Evolutionary conservation across 2,888 invertebrate species (phyloP), one percentile per base, ranked within the genome.

Genomic region (Parapristionchus giblindavisi): DNA sequence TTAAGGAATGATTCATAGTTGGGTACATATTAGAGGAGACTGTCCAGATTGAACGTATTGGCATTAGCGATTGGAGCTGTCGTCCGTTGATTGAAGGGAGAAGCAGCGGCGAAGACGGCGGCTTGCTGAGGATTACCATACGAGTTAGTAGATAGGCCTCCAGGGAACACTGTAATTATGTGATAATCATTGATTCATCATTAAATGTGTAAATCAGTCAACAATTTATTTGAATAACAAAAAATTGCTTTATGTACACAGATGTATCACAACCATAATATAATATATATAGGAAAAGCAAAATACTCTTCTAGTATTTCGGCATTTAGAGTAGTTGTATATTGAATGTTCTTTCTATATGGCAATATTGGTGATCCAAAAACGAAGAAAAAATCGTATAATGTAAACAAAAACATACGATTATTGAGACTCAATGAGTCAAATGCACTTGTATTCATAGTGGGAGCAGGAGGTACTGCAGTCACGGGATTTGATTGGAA

Each of bases 31-130:
- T 58, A 71, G 40, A 71, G 43, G 0, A 71, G 58, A 27, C 71
- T 71, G 58, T 71, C 71, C 6, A 71, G 40, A 34, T 71, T 71
- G 40, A 71, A 43, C 1, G 24, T 21, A 27, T 32, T 32, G 2
- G 27, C 71, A 21, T 1, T 40, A 5, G 36, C 68, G 43, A 68
- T 32, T 32, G 43, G 14, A 34, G 29, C 40, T 24, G 8, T 38
- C 34, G 32, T 17, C 34, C 56, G 29, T 1, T 56, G n/a, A 5
- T 32, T 38, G 36, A 73, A 73, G 60, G 73, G 73, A 73, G 73
- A 73, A 1, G 73, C 73, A 3, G 73, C 73, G 24, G 73, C 73
- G 36, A 73, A 73, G 17, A 61, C 73, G 21, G 73, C 73, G 6
- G 61, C 73, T 3, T 40, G 60, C 56, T 38, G 40, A 2, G 54